A percentile compares a stretch with the other conserved stretches of the same genome.
phyloP scores from a whole-genome alignment of 2,888 invertebrate genomes.

The Limnephilus rhombicus region DNA sequence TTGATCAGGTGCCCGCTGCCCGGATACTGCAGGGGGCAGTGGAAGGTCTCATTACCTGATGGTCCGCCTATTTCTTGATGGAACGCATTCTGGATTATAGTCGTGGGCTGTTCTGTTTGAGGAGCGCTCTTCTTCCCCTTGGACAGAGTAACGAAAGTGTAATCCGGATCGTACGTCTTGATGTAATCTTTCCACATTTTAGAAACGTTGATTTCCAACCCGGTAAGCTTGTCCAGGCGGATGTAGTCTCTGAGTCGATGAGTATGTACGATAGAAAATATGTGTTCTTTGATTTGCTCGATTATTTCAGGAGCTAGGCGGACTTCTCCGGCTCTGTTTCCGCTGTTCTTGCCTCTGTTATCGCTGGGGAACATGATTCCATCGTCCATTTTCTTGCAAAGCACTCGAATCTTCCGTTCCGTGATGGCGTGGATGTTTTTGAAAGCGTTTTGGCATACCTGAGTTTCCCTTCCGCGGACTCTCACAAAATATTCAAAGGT shows the following conservation, averaged over 20 bases:
- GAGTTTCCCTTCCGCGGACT: constrained; percentile 77
- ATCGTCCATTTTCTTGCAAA: constrained; percentile 80
- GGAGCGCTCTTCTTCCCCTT: constrained; percentile 71
- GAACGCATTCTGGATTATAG: constrained; percentile 52
- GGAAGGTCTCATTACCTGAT: constrained; percentile 13
- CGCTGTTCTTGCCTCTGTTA: constrained; percentile 78
- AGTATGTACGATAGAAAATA: constrained; percentile 77
- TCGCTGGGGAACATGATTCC: constrained; percentile 79
- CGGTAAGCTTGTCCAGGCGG: constrained; percentile 77
- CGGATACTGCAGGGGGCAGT: constrained; percentile 72
- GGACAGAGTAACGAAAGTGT: constrained; percentile 75
- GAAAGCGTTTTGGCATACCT: constrained; percentile 79
- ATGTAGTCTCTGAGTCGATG: constrained; percentile 77
- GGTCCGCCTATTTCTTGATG: constrained; percentile 66
- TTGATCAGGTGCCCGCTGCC: constrained; percentile 76
- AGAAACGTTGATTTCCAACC: constrained; percentile 78
- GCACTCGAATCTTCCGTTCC: constrained; percentile 77
- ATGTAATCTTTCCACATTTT: constrained; percentile 80
- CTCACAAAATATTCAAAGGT: constrained; percentile 79
- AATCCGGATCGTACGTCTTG: constrained; percentile 77
- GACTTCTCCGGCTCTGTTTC: constrained; percentile 76
- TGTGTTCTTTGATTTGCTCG: constrained; percentile 78
- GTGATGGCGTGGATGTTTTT: constrained; percentile 80
- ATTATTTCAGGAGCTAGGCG: constrained; percentile 75
- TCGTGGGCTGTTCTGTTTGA: constrained; percentile 25